Evolutionary conservation across 1,140 invertebrate species (phyloP).

Genomic region (Schlechtendalia chinensis): DNA sequence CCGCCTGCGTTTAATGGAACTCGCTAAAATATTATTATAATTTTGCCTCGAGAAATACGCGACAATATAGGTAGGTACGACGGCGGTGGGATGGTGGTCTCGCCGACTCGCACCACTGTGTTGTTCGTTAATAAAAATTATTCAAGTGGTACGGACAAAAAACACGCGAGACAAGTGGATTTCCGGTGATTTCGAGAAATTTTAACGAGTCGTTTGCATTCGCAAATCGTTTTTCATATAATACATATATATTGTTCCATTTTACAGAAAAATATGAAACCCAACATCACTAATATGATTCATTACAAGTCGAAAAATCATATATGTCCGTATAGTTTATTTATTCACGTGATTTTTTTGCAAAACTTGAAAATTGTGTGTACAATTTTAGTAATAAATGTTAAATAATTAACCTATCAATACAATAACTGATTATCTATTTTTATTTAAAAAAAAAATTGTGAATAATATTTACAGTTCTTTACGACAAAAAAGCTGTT

Average conservation of each 20-base stretch:
- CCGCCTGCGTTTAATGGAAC: conserved; percentile 3
- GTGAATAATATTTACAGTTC: no score
- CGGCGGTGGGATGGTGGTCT: neutral
- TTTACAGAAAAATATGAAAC: neutral
- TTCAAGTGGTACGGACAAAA: conserved; percentile 10
- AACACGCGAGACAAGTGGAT: neutral
- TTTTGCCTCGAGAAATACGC: neutral
- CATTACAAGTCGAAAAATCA: no score
- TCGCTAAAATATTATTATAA: conserved; percentile 4
- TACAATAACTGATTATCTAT: no score
- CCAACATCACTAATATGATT: no score
- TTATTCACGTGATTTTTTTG: neutral
- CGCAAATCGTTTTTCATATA: neutral
- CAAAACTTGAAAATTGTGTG: neutral
- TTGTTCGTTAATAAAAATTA: conserved; percentile 21
- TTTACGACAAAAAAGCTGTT: no score
- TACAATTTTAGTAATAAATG: neutral
- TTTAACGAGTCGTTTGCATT: neutral
- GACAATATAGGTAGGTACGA: neutral
- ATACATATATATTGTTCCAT: no score
- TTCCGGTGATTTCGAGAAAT: neutral
- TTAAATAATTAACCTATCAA: no score
- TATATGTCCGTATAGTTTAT: neutral
- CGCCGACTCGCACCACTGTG: neutral
- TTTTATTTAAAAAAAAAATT: no score